phyloP scores from a whole-genome alignment of 2,797 vertebrate species.

The Nannoperca obscura region DNA sequence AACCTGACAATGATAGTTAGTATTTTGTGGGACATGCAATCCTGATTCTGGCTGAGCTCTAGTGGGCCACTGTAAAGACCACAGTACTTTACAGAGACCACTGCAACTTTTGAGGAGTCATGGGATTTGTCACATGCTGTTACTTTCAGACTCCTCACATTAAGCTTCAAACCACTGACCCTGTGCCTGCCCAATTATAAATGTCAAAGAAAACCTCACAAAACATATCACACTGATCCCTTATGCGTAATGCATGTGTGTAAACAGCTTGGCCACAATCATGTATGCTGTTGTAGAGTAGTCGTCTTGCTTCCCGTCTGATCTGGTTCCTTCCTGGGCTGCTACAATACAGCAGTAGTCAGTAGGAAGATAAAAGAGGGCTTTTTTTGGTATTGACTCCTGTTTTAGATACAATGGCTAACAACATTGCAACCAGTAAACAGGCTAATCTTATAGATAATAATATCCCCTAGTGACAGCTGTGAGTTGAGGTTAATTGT shows the following conservation, averaged over 20 bases:
- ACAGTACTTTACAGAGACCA: slow-evolving; percentile 56
- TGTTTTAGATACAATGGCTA: slow-evolving; percentile 39
- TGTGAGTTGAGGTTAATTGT: slow-evolving; percentile 49
- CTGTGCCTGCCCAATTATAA: slow-evolving; percentile 64
- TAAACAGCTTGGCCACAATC: slow-evolving; percentile 62
- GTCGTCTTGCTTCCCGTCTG: slow-evolving; percentile 40
- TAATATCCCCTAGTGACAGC: slow-evolving; percentile 54
- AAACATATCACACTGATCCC: slow-evolving; percentile 63
- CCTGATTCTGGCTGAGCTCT: slow-evolving; percentile 56
- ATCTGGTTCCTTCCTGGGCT: slow-evolving; percentile 45
- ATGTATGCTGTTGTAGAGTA: slow-evolving; percentile 32
- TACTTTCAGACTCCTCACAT: slow-evolving; percentile 70
- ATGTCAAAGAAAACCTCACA: slow-evolving; percentile 73
- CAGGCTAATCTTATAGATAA: slow-evolving; percentile 39
- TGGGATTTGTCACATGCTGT: slow-evolving; percentile 77
- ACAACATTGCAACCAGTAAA: slow-evolving; percentile 35
- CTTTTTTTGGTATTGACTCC: slow-evolving; percentile 27
- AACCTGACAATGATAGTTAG: slow-evolving; percentile 59
- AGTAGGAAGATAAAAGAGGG: slow-evolving; percentile 13
- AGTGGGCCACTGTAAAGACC: slow-evolving; percentile 47
- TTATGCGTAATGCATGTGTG: slow-evolving; percentile 51
- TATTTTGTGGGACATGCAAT: slow-evolving; percentile 44
- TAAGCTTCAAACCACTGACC: slow-evolving; percentile 71
- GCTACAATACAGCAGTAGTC: slow-evolving; percentile 24
- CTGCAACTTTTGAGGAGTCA: slow-evolving; percentile 65